Evolutionary conservation across 2,797 vertebrate genomes (phyloP), one percentile per base, ranked within the genome.

Genomic region (Gymnopithys bicolor): DNA sequence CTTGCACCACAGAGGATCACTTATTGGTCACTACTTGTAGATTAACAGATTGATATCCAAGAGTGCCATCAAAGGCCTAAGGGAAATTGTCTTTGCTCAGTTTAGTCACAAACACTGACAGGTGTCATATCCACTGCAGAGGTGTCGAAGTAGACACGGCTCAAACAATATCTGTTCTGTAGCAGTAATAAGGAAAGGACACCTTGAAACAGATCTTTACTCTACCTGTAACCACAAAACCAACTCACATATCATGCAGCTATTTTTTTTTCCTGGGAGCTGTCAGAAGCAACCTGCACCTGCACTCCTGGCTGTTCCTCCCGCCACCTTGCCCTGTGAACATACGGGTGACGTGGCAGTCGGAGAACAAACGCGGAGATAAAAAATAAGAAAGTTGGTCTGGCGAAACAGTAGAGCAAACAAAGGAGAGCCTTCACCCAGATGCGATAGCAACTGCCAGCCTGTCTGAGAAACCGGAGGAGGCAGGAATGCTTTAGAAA

Each of bases 401-500:
- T 81, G 77, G 85, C 0, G 19, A 79, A 94, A 90, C 83, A 76
- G 90, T 9, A 95, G 27, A 94, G 83, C 92, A 97, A 97, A 96
- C 95, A 97, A 94, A 94, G 92, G 85, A 93, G 56, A 93, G 89
- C 95, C 94, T 95, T 93, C 84, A 93, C 66, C 62, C 83, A 85
- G 71, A 49, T 5, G 11, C 3, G 3, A 59, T 7, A 66, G 41
- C 1, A 1, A 69, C 80, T 88, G 80, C 84, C 69, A 66, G 69
- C 80, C 76, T 76, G 85, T 56, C 59, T 0, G 1, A 86, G 83
- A 45, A 89, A 67, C 66, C 3, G 2, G 79, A 89, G 77, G 69
- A 75, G 69, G 3, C 68, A 94, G 82, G 58, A 84, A 2, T 7
- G 33, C 13, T 70, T 60, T 51, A 84, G 55, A 70, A 88, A 91